These are phyloP conservation scores for Notospermus geniculatus DNA, from an alignment of 1,140 invertebrate genomes.

Conservation along the genomic window DNA sequence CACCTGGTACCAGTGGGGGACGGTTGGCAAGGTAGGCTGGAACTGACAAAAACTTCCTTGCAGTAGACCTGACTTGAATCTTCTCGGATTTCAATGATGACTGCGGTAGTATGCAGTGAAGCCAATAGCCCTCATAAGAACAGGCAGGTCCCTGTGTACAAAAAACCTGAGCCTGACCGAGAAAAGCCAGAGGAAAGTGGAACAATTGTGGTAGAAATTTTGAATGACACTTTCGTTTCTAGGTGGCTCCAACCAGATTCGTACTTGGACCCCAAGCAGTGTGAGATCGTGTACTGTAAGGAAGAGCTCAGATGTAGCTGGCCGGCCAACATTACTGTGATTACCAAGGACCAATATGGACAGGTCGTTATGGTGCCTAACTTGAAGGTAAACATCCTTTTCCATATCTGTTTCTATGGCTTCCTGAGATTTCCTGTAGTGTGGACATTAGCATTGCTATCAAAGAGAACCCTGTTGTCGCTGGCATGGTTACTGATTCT, in stretches of 20 bases:
- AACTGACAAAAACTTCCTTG: too few species aligned
- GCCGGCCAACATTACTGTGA: conserved; percentile 76
- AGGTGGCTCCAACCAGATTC: conserved; percentile 93
- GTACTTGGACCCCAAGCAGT: conserved; percentile 82
- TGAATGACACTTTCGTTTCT: conserved; percentile 4
- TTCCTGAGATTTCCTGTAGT: background rate
- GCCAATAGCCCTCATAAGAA: too few species aligned
- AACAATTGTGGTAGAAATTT: too few species aligned
- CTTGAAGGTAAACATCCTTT: conserved; percentile 66
- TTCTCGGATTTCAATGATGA: too few species aligned
- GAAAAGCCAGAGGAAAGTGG: background rate
- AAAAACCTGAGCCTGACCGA: background rate
- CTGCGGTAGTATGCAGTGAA: too few species aligned
- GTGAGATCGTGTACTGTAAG: conserved; percentile 74
- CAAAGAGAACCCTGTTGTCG: too few species aligned
- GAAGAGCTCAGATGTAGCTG: conserved; percentile 77
- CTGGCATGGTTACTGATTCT: too few species aligned
- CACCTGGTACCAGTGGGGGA: conserved; percentile 83
- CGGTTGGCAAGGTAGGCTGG: conserved; percentile 78
- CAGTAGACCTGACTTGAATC: too few species aligned
- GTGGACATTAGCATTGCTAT: too few species aligned
- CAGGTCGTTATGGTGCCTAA: conserved; percentile 80
- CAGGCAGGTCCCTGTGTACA: too few species aligned
- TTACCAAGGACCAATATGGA: conserved; percentile 89
- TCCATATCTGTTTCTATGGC: conserved; percentile 11